Percentiles rank a stretch among this genome's conserved stretches.
Conservation (phyloP, 2,113 vertebrate genomes). For the Scomber japonicus region DNA sequence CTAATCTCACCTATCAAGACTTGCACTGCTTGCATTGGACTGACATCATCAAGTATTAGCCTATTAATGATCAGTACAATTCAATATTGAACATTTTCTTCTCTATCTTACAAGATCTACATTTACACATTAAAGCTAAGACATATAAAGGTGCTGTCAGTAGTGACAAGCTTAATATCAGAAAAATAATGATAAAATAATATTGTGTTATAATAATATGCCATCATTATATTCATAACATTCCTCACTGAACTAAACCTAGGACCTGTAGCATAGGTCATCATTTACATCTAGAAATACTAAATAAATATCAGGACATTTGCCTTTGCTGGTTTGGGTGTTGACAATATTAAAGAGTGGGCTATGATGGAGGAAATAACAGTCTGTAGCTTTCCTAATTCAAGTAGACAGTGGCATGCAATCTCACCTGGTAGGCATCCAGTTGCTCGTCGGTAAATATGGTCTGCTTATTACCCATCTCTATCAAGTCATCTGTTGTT, state of each 20-base stretch:
- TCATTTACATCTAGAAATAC: background rate
- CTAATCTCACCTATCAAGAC: constrained; percentile 11
- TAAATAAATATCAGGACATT: no score
- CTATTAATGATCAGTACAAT: background rate
- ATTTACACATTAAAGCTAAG: background rate
- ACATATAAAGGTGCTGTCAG: background rate
- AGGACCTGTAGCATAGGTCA: background rate
- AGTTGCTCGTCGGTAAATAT: constrained; percentile 98
- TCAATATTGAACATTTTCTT: background rate
- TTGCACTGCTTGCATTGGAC: background rate
- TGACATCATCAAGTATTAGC: background rate
- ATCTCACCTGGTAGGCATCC: constrained; percentile 94
- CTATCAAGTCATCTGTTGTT: constrained; percentile 84
- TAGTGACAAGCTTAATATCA: background rate
- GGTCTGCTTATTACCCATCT: constrained; percentile 97
- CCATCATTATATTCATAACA: no score
- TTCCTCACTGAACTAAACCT: background rate
- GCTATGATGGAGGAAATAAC: no score
- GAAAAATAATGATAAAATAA: background rate
- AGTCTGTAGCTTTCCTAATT: no score
- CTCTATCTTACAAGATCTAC: background rate
- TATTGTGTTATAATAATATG: no score
- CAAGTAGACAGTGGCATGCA: background rate
- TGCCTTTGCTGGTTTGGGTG: no score
- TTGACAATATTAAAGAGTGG: no score